Conservation (phyloP, 2,113 vertebrate species). For the Taxidea taxus region DNA sequence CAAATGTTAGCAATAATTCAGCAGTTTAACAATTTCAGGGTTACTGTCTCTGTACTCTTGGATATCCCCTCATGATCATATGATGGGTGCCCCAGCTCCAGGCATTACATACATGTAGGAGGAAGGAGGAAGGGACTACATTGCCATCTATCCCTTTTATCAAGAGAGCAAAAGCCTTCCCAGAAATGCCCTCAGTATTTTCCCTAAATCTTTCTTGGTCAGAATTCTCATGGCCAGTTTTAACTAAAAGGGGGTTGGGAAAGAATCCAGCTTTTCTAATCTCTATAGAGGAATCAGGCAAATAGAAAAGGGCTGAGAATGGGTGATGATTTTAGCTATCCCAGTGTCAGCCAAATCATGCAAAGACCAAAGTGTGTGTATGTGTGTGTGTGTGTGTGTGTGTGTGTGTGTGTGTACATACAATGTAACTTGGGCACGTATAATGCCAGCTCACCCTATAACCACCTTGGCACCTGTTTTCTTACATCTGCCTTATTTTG, state of each 20-base stretch:
- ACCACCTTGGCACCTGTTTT: background rate
- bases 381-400: background rate
- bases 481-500: background rate
- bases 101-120: background rate
- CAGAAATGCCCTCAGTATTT: background rate
- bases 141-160: background rate
- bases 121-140: background rate
- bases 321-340: background rate
- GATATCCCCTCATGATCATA: background rate
- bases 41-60: background rate
- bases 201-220: background rate
- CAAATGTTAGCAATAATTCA: background rate
- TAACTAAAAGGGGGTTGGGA: background rate
- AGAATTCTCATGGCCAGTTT: background rate
- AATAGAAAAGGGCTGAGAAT: background rate
- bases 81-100: background rate
- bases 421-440: background rate
- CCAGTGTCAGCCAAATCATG: background rate
- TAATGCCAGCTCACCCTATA: background rate
- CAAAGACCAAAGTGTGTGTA: background rate
- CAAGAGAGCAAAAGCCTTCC: background rate
- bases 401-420: no score
- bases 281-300: background rate
- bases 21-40: background rate
- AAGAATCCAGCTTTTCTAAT: slow-evolving; percentile 12